A percentile compares a stretch with the other conserved stretches of the same genome.
Evolutionary conservation across 2,888 invertebrate genomes (phyloP).

Genomic region (Ophioninae sp.): DNA sequence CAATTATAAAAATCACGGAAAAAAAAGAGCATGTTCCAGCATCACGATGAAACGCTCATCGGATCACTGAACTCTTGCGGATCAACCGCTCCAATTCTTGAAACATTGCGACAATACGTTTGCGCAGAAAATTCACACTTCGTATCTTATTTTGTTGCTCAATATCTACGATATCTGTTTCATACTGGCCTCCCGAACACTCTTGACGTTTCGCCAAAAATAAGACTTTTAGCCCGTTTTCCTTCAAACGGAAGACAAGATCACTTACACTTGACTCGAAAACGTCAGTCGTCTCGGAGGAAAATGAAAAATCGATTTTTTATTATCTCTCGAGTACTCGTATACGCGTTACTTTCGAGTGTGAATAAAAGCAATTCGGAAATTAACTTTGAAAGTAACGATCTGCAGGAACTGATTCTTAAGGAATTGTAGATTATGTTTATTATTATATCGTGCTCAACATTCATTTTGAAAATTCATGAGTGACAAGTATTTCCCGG

Average conservation of each 20-base stretch:
- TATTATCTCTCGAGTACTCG: background rate
- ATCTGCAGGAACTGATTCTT: no score
- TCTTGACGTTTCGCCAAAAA: background rate
- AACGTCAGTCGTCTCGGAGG: background rate
- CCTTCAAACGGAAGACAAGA: background rate
- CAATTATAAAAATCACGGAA: slow-evolving; percentile 21
- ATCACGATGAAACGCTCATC: slow-evolving; percentile 49
- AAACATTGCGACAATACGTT: slow-evolving; percentile 1
- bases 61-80: slow-evolving; percentile 59
- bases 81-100: slow-evolving; percentile 54
- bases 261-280: background rate
- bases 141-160: background rate
- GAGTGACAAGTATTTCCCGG: no score
- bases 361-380: no score
- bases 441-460: no score
- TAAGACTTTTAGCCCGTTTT: background rate
- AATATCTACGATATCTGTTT: background rate
- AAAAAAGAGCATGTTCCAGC: slow-evolving; percentile 37
- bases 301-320: background rate
- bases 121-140: background rate
- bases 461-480: no score
- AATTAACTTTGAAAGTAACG: no score
- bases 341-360: no score
- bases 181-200: background rate
- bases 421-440: no score